phyloP scores from a whole-genome alignment of 2,113 vertebrate species.

The Lipotes vexillifer region DNA sequence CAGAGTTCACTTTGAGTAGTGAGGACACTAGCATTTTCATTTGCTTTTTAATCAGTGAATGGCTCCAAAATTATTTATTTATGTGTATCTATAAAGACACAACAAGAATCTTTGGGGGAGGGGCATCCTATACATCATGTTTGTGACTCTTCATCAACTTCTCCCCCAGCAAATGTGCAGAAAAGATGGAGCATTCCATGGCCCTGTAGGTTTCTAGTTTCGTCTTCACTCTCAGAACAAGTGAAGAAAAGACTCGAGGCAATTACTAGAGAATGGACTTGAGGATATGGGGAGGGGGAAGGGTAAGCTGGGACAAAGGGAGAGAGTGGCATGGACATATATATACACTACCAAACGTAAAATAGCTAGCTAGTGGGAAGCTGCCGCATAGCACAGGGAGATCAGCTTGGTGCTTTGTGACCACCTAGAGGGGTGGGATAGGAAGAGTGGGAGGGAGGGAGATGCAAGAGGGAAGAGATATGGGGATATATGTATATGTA shows the following conservation, averaged over 20 bases:
- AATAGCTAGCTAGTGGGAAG: too few species aligned
- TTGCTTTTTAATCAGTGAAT: conserved; percentile 11
- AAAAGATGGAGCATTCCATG: not conserved
- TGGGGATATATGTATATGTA: too few species aligned
- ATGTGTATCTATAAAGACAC: not conserved
- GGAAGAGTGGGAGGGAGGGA: too few species aligned
- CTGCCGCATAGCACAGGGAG: too few species aligned
- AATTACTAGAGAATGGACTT: not conserved
- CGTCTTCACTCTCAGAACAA: conserved; percentile 31
- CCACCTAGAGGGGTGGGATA: too few species aligned
- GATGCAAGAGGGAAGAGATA: too few species aligned
- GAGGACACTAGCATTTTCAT: not conserved
- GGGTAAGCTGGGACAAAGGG: too few species aligned
- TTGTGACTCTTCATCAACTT: not conserved
- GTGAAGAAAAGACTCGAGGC: conserved; percentile 47
- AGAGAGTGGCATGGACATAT: too few species aligned
- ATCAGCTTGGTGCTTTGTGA: too few species aligned
- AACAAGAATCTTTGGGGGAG: not conserved
- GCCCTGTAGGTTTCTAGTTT: not conserved
- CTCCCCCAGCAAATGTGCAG: not conserved
- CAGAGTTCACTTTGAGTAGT: not conserved
- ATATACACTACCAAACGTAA: too few species aligned
- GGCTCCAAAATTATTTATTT: not conserved
- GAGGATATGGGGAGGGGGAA: too few species aligned
- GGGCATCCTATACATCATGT: not conserved